phyloP scores from a whole-genome alignment of 2,797 vertebrate genomes.

The Clamator glandarius region DNA sequence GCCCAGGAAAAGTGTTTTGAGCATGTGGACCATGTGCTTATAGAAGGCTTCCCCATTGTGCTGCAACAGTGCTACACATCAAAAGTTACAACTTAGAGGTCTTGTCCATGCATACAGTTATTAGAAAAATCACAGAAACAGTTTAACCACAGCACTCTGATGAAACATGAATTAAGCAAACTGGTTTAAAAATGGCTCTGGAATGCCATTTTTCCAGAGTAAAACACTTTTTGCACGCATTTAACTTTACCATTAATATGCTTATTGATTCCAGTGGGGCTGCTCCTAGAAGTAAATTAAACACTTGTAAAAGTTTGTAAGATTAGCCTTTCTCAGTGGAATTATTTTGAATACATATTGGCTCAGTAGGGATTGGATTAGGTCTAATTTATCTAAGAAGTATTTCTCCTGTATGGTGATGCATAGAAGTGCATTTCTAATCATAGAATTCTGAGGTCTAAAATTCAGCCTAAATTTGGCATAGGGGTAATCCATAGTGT shows the following conservation, averaged over 20 bases:
- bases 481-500: neutral
- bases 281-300: neutral
- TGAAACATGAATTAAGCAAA: conserved; percentile 32
- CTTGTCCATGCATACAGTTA: neutral
- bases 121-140: neutral
- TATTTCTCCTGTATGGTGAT: neutral
- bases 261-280: conserved; percentile 3
- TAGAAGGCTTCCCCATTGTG: neutral
- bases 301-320: neutral
- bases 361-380: neutral
- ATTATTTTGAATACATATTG: neutral
- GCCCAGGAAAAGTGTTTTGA: neutral
- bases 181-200: neutral
- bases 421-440: neutral
- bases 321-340: neutral
- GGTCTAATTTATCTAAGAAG: neutral
- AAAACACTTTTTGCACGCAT: neutral
- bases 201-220: neutral
- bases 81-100: neutral
- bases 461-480: neutral
- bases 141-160: neutral
- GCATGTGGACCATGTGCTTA: neutral
- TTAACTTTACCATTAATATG: conserved; percentile 21
- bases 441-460: neutral
- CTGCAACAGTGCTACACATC: fast-evolving